These are phyloP conservation scores for Pharmacophagus antenor DNA, from an alignment of 2,888 invertebrate species.

Conservation along the genomic window DNA sequence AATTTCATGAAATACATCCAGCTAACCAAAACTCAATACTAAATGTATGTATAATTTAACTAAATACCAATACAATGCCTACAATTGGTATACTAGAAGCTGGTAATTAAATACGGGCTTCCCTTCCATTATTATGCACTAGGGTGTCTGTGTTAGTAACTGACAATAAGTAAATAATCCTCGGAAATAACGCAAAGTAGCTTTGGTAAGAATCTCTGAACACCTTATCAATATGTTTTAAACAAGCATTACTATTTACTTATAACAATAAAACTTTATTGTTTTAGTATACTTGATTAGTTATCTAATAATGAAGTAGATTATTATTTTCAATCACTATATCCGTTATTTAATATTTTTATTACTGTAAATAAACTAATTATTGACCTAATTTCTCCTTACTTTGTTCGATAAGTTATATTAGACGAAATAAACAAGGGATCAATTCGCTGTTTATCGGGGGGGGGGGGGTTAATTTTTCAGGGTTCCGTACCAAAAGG, in stretches of 20 bases:
- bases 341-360: too few relatives aligned
- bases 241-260: background rate
- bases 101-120: slow-evolving; percentile 23
- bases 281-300: too few relatives aligned
- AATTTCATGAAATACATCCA: background rate
- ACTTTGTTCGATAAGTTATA: too few relatives aligned
- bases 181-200: too few relatives aligned
- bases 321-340: too few relatives aligned
- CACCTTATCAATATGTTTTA: background rate
- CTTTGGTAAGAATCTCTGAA: background rate
- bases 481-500: too few relatives aligned
- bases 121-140: slow-evolving; percentile 14
- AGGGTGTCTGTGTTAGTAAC: slow-evolving; percentile 20
- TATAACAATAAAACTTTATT: background rate
- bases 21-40: background rate
- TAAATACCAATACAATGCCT: background rate
- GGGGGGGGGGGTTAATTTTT: too few relatives aligned
- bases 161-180: slow-evolving; percentile 12
- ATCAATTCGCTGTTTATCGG: too few relatives aligned
- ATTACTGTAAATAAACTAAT: too few relatives aligned
- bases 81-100: background rate
- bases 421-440: too few relatives aligned
- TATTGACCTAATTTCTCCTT: too few relatives aligned
- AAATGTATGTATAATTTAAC: background rate
- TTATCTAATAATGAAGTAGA: too few relatives aligned